Evolutionary conservation across 92 coral and sea anemone species (phyloP).

Genomic region (Palythoa grandis): DNA sequence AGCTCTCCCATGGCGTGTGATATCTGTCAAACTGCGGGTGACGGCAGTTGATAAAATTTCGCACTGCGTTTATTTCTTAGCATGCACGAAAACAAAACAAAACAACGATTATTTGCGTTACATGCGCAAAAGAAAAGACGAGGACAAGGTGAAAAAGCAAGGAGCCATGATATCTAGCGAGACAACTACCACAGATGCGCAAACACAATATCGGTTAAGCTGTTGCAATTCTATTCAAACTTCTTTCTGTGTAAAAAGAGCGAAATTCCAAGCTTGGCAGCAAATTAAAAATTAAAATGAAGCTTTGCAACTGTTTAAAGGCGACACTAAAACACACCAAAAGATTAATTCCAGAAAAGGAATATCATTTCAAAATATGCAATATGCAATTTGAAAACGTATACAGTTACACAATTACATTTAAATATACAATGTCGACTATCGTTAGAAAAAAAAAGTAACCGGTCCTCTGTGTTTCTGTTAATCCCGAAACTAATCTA

Average conservation of each 20-base stretch:
- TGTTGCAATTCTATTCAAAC: background rate
- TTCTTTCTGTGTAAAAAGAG: background rate
- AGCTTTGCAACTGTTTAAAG: conserved; percentile 23
- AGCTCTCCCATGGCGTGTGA: background rate
- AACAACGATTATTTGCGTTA: conserved; percentile 3
- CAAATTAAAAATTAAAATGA: conserved; percentile 41
- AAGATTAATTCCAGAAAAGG: background rate
- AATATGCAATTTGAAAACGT: background rate
- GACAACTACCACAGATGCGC: background rate
- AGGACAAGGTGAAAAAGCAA: background rate
- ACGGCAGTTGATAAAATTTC: conserved; percentile 1
- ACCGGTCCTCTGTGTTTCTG: background rate
- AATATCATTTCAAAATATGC: background rate
- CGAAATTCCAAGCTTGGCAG: conserved; percentile 10
- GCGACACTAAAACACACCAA: conserved; percentile 21
- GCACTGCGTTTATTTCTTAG: conserved; percentile 1
- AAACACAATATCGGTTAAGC: background rate
- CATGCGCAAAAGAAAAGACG: background rate
- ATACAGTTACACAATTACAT: background rate
- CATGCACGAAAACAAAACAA: conserved; percentile 12
- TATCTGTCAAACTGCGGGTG: conserved; percentile 23
- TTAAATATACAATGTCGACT: background rate
- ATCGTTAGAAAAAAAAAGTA: background rate
- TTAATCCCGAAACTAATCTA: background rate
- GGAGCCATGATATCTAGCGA: background rate